Evolutionary conservation across 2,113 vertebrate species (phyloP).

Genomic region (Lamprologus sp.): DNA sequence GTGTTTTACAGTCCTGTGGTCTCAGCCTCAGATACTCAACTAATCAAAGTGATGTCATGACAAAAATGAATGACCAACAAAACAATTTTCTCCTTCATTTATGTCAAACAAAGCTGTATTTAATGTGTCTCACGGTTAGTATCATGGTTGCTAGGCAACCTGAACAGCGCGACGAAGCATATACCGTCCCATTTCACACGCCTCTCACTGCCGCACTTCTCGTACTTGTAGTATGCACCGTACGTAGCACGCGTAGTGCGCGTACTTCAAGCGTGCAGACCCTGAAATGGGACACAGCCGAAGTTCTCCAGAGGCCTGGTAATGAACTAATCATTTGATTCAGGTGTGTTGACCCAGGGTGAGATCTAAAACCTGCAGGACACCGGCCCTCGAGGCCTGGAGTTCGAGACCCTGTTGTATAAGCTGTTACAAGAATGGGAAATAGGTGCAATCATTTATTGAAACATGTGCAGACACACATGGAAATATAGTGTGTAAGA

Average conservation of each 20-base stretch:
- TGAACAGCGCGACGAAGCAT: rapidly evolving
- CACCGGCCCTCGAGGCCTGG: neutral
- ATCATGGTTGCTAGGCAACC: no score
- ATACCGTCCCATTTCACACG: rapidly evolving
- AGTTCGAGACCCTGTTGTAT: neutral
- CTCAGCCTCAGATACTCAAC: no score
- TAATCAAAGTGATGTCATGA: no score
- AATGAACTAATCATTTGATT: neutral
- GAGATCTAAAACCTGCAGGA: neutral
- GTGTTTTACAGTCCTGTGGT: no score
- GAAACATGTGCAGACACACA: neutral
- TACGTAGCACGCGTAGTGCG: rapidly evolving
- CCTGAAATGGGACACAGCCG: no score
- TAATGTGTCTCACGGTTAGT: rapidly evolving
- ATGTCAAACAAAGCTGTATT: no score
- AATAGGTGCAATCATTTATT: neutral
- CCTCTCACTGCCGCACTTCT: no score
- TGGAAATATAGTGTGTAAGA: neutral
- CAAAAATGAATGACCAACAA: no score
- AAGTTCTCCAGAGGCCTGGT: neutral
- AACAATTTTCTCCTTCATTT: no score
- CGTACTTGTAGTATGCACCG: no score
- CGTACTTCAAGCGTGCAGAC: no score
- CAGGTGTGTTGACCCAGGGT: neutral
- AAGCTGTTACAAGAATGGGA: neutral